phyloP scores from a whole-genome alignment of 2,797 vertebrate genomes.

The Chloroceryle inda region DNA sequence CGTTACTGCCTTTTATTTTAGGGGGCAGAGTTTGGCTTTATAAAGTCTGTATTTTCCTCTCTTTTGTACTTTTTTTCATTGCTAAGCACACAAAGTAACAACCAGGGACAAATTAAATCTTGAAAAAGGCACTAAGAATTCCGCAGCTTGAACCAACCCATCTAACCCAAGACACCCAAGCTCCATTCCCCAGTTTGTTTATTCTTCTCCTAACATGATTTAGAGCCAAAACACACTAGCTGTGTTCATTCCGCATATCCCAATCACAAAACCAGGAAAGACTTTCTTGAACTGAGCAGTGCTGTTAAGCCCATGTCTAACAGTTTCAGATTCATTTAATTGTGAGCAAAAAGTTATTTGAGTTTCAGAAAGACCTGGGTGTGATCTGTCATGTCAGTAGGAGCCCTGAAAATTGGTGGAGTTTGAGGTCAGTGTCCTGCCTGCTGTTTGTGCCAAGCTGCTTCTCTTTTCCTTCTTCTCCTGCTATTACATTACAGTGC shows the following conservation, averaged over 20 bases:
- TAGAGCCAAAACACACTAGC: slow-evolving; percentile 58
- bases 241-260: slow-evolving; percentile 39
- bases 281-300: not conserved
- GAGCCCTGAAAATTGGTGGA: not conserved
- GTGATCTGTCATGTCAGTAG: not conserved
- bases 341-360: slow-evolving; percentile 3
- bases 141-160: slow-evolving; percentile 51
- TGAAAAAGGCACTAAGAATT: slow-evolving; percentile 79
- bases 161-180: slow-evolving; percentile 60
- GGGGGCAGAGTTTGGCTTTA: slow-evolving; percentile 15
- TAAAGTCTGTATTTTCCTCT: slow-evolving; percentile 47
- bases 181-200: slow-evolving; percentile 31
- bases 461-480: not conserved
- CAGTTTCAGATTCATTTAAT: slow-evolving; percentile 11
- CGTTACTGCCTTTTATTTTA: slow-evolving; percentile 70
- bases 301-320: not conserved
- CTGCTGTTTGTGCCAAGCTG: not conserved
- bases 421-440: not conserved
- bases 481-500: not conserved
- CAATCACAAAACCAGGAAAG: slow-evolving; percentile 38
- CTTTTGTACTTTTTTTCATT: slow-evolving; percentile 63
- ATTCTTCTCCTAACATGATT: slow-evolving; percentile 32
- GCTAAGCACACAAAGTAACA: slow-evolving; percentile 68
- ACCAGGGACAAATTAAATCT: slow-evolving; percentile 73
- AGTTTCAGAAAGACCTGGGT: not conserved